Evolutionary conservation across 2,797 vertebrate species (phyloP).

Genomic region (Rhinophrynus dorsalis): DNA sequence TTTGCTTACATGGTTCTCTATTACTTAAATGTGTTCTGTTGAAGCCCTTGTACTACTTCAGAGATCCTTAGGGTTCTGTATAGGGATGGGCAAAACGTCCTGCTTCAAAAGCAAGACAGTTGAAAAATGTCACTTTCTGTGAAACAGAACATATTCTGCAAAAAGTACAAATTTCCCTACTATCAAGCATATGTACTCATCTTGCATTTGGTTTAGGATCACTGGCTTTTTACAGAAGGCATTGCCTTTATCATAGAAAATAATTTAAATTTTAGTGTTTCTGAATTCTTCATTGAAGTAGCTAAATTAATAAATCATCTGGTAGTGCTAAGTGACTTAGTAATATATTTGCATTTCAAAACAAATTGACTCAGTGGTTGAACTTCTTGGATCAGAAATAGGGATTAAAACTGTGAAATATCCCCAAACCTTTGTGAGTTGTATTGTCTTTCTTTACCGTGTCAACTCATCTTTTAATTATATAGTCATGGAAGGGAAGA

Average conservation of each 20-base stretch:
- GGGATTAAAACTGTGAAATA: slow-evolving; percentile 58
- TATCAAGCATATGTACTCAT: slow-evolving; percentile 34
- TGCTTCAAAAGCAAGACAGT: too few relatives aligned
- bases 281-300: slow-evolving; percentile 27
- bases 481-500: slow-evolving; percentile 8
- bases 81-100: too few relatives aligned
- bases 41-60: too few relatives aligned
- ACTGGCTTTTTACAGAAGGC: slow-evolving; percentile 3
- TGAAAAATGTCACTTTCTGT: too few relatives aligned
- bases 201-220: slow-evolving; percentile 26
- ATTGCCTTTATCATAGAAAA: slow-evolving; percentile 24
- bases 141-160: too few relatives aligned
- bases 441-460: slow-evolving; percentile 22
- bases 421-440: slow-evolving; percentile 35
- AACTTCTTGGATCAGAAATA: slow-evolving; percentile 52
- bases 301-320: slow-evolving; percentile 44
- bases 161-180: too few relatives aligned
- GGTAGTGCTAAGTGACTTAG: slow-evolving; percentile 19
- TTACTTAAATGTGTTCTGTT: too few relatives aligned
- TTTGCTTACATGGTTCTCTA: too few relatives aligned
- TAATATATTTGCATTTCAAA: slow-evolving; percentile 45
- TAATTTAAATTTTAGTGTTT: slow-evolving; percentile 43
- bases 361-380: slow-evolving; percentile 49
- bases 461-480: slow-evolving; percentile 41
- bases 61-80: too few relatives aligned